Conservation (phyloP, 2,888 invertebrate species). For the Idaea straminata region DNA sequence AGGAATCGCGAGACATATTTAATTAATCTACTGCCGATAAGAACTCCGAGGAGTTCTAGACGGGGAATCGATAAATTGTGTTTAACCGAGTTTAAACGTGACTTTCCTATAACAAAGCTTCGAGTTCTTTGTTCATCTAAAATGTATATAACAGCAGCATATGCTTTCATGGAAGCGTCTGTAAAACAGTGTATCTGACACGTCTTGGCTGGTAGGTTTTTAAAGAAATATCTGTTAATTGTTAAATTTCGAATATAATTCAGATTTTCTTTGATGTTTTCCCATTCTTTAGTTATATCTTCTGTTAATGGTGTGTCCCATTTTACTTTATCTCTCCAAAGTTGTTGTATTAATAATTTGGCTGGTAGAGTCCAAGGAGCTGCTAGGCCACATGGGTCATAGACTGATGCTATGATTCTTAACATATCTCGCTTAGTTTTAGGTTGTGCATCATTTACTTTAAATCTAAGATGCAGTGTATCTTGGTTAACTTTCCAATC, state of each 20-base stretch:
- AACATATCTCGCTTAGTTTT: no score
- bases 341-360: slow-evolving; percentile 14
- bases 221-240: neutral
- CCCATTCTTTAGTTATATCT: neutral
- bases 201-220: neutral
- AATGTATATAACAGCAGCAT: slow-evolving; percentile 1
- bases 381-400: slow-evolving; percentile 21
- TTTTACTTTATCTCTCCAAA: slow-evolving; percentile 10
- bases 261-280: neutral
- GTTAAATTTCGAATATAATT: neutral
- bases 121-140: neutral
- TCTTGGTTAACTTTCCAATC: neutral
- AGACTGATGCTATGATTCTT: slow-evolving; percentile 1
- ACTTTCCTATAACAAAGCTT: slow-evolving; percentile 22
- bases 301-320: slow-evolving; percentile 12
- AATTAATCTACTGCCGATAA: slow-evolving; percentile 13
- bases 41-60: slow-evolving; percentile 9
- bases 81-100: slow-evolving; percentile 18
- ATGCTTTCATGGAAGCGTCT: neutral
- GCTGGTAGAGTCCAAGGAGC: slow-evolving; percentile 11
- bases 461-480: neutral
- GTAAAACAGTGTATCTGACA: slow-evolving; percentile 9
- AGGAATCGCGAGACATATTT: slow-evolving; percentile 9
- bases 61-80: slow-evolving; percentile 11
- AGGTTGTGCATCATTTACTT: neutral